These are phyloP conservation scores for Mesembrinibis cayennensis DNA, from an alignment of 2,113 vertebrate genomes.

Conservation along the genomic window DNA sequence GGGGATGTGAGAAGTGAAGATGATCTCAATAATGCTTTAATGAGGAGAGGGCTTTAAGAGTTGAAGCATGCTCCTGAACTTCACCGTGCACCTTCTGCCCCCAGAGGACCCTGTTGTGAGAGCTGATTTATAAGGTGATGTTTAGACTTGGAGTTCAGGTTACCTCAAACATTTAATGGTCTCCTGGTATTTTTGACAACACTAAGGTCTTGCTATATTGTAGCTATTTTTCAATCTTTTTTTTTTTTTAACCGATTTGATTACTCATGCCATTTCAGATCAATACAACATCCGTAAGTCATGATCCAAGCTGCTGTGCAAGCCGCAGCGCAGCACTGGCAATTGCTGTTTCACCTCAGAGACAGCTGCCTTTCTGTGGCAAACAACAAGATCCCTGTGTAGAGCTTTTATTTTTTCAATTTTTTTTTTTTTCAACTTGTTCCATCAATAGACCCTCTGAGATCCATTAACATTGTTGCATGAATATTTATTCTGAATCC, in stretches of 20 bases:
- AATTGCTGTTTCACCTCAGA: neutral
- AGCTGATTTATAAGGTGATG: neutral
- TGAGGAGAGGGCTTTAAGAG: neutral
- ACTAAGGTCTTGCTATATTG: neutral
- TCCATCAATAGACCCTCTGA: neutral
- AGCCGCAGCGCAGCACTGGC: neutral
- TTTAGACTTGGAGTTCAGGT: neutral
- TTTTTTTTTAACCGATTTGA: neutral
- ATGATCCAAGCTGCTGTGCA: neutral
- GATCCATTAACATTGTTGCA: neutral
- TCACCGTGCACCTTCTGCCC: neutral
- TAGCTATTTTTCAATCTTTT: neutral
- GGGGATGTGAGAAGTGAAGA: neutral
- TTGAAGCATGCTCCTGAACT: neutral
- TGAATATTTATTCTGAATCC: neutral
- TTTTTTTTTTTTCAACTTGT: rapidly evolving
- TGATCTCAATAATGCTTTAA: neutral
- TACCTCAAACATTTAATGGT: neutral
- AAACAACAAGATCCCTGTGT: neutral
- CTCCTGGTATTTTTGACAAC: neutral
- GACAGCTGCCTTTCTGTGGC: neutral
- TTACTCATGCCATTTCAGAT: neutral
- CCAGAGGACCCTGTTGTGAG: neutral
- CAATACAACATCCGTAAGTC: neutral
- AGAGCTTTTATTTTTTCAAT: neutral